Evolutionary conservation across 1,140 invertebrate genomes (phyloP), one percentile per base, ranked within the genome.

Genomic region (Heliconius eleuchia): DNA sequence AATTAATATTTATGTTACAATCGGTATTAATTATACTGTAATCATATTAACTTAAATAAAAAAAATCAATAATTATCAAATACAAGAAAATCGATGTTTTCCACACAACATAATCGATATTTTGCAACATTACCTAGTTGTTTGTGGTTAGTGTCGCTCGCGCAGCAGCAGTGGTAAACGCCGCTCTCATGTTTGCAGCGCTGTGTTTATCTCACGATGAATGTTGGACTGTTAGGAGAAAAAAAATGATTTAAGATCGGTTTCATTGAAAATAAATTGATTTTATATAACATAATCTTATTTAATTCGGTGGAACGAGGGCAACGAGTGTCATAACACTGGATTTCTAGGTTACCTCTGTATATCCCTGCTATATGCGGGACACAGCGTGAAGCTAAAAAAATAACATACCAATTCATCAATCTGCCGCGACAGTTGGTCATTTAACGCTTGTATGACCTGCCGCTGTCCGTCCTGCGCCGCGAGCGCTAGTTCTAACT

Each of bases 391-490:
- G 57, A 23, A 60, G 23, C 7, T 23, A 60, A 60, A 27, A 57
- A 60, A 60, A 76, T 13, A 55, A 8, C 91, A 96, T 80, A 97
- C 97, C 89, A 99, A 95, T 93, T 99, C 98, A 88, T 98, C 97
- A 81, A 99, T 97, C 87, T 98, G 97, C 70, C 96, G 95, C 74
- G 97, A 97, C 81, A 99, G 94, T 94, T 98, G 97, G 80, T 96
- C 95, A 92, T 98, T 98, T 70, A 99, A 94, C 60, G 97, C 97
- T 83, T 98, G 96, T 78, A 99, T 95, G 81, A 98, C 97, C 87
- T 98, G 96, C 85, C 97, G 96, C 92, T 98, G 98, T 71, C 97
- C 96, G 92, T 98, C 98, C 88, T 98, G 97, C 23, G 97, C 96
- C 79, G 96, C 96, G 74, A 98, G 94, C 8, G 97, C 96, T 71